Percentiles rank a stretch among this genome's conserved stretches.
Conservation (phyloP, 2,113 vertebrate species). For the Acanthochromis polyacanthus region DNA sequence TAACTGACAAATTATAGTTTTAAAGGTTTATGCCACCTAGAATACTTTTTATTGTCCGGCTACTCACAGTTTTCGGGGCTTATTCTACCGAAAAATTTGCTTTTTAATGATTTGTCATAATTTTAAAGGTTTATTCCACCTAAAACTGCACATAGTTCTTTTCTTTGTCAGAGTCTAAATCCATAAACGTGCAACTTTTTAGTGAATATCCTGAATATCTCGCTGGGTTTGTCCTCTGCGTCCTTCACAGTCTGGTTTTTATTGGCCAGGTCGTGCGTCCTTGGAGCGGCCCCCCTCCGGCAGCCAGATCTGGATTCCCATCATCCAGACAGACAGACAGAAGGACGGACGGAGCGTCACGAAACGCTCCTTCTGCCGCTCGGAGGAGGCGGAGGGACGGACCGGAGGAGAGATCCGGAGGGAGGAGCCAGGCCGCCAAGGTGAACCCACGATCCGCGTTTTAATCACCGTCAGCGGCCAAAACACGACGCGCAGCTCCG, state of each 20-base stretch:
- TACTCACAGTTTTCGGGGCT: no score
- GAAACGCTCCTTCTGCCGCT: conserved; percentile 32
- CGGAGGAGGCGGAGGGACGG: neutral
- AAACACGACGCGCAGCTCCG: conserved; percentile 42
- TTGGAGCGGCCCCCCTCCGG: conserved; percentile 21
- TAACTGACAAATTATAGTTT: no score
- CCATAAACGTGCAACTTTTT: no score
- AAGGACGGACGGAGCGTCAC: conserved; percentile 45
- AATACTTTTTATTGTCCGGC: no score
- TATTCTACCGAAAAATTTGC: no score
- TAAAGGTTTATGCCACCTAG: no score
- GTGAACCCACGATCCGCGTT: conserved; percentile 52
- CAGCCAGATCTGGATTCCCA: conserved; percentile 50
- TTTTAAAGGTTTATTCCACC: no score
- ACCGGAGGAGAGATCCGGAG: neutral
- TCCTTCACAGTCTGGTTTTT: neutral
- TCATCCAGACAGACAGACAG: conserved; percentile 38
- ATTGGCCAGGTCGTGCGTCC: conserved; percentile 41
- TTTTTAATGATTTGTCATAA: no score
- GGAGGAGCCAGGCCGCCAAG: conserved; percentile 63
- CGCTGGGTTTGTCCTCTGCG: no score
- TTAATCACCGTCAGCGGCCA: conserved; percentile 1
- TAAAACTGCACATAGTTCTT: no score
- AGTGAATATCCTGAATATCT: no score
- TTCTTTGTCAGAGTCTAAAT: no score